These are phyloP conservation scores for Notodonta ziczac DNA, from an alignment of 2,888 invertebrate species.

Conservation along the genomic window DNA sequence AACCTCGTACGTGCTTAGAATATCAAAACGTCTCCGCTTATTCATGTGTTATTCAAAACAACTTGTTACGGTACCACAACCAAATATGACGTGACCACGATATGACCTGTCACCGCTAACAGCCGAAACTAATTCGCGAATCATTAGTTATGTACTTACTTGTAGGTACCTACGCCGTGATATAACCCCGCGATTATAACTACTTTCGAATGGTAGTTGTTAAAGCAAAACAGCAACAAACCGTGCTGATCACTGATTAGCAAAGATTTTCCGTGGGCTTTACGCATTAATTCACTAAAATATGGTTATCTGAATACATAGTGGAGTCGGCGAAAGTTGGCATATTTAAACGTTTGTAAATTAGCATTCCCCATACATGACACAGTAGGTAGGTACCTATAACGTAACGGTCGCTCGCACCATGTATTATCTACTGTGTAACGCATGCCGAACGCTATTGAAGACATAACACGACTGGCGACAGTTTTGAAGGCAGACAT, in stretches of 20 bases:
- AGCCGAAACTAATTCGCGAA: not conserved
- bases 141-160: not conserved
- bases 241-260: slow-evolving; percentile 12
- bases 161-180: slow-evolving; percentile 4
- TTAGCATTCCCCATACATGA: slow-evolving; percentile 47
- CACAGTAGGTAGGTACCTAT: slow-evolving; percentile 17
- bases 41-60: slow-evolving; percentile 35
- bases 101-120: slow-evolving; percentile 24
- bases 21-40: slow-evolving; percentile 40
- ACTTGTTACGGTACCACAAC: slow-evolving; percentile 38
- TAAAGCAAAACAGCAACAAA: slow-evolving; percentile 21
- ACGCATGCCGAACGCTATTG: not conserved
- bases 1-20: slow-evolving; percentile 42
- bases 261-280: slow-evolving; percentile 17
- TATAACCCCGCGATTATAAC: slow-evolving; percentile 18
- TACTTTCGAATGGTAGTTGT: slow-evolving; percentile 25
- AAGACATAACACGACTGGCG: not conserved
- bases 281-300: slow-evolving; percentile 7
- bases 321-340: slow-evolving; percentile 39
- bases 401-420: slow-evolving; percentile 50
- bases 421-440: slow-evolving; percentile 25
- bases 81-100: slow-evolving; percentile 36
- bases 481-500: too few species aligned
- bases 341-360: slow-evolving; percentile 40
- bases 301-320: not conserved